phyloP scores from a whole-genome alignment of 2,113 vertebrate species.

The Podarcis raffonei region DNA sequence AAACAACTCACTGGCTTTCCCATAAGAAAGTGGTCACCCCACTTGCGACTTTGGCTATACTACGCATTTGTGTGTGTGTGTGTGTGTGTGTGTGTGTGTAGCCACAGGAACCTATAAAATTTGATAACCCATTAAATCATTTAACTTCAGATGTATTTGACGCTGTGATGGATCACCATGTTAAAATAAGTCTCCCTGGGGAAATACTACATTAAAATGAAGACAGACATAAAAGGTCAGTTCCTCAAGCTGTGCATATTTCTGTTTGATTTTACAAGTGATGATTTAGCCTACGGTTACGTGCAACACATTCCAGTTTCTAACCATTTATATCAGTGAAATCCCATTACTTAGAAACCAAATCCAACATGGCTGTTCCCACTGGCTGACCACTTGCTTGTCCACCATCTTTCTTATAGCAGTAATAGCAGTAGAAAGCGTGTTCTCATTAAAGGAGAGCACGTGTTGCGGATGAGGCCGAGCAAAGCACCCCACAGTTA shows the following conservation, averaged over 20 bases:
- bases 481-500: no score
- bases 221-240: slow-evolving; percentile 16
- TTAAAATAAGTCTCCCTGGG: neutral
- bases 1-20: neutral
- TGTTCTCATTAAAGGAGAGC: no score
- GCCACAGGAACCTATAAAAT: neutral
- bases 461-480: no score
- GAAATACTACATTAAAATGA: neutral
- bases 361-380: neutral
- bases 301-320: neutral
- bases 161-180: neutral
- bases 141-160: neutral
- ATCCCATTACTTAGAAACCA: neutral
- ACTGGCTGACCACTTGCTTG: neutral
- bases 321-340: neutral
- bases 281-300: neutral
- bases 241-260: neutral
- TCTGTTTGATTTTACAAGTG: neutral
- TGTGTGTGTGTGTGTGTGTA: neutral
- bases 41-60: neutral
- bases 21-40: neutral
- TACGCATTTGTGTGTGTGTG: neutral
- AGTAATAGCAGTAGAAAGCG: neutral
- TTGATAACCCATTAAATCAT: neutral
- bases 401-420: neutral